phyloP scores from a whole-genome alignment of 37 sponge, comb jelly and placozoan genomes.

The Cladorhizidae sp. region DNA sequence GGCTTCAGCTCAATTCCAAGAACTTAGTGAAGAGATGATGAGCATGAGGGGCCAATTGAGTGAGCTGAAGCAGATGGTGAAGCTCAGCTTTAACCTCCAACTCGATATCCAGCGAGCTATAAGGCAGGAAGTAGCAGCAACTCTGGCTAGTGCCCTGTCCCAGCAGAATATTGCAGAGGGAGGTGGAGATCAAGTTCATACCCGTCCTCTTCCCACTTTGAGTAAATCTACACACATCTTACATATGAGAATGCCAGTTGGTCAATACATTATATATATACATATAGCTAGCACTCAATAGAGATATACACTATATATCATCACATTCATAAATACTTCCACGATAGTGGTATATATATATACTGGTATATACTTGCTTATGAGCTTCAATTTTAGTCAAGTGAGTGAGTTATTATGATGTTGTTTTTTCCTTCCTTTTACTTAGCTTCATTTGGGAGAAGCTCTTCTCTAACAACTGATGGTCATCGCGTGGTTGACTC shows the following conservation, averaged over 20 bases:
- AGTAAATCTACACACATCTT: neutral
- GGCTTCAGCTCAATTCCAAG: neutral
- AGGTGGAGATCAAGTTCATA: neutral
- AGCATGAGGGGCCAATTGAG: conserved; percentile 66
- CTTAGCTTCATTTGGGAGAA: neutral
- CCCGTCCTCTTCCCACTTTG: conserved; percentile 17
- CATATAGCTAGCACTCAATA: too few species aligned
- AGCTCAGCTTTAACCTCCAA: conserved; percentile 82
- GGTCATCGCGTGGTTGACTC: conserved; percentile 24
- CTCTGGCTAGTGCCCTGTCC: conserved; percentile 38
- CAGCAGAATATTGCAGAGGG: neutral
- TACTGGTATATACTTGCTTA: too few species aligned
- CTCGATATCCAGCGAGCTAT: conserved; percentile 88
- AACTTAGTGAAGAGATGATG: conserved; percentile 43
- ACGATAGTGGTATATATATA: too few species aligned
- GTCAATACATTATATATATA: too few species aligned
- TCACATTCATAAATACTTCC: too few species aligned
- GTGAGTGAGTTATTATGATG: neutral
- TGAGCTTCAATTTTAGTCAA: neutral
- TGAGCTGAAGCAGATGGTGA: conserved; percentile 83
- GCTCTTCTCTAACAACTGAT: too few species aligned
- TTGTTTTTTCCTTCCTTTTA: neutral
- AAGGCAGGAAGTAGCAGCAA: conserved; percentile 89
- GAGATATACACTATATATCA: too few species aligned
- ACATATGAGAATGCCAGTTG: neutral